Conservation (phyloP, 2,888 invertebrate genomes). For the Hypsopygia costalis region DNA sequence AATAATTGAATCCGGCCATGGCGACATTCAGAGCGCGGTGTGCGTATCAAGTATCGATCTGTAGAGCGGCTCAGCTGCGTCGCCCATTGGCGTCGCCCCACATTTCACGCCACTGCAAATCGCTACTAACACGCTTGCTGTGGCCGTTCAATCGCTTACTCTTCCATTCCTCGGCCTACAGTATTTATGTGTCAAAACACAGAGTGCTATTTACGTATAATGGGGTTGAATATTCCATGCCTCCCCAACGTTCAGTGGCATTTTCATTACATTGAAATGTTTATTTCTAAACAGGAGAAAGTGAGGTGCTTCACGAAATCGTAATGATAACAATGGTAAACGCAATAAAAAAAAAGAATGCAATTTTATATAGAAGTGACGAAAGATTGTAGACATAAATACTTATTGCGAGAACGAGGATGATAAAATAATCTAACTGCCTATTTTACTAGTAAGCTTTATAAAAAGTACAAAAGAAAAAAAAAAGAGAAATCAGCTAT, state of each 20-base stretch:
- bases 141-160: slow-evolving; percentile 28
- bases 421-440: no score
- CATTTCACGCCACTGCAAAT: slow-evolving; percentile 65
- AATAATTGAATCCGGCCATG: slow-evolving; percentile 56
- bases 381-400: no score
- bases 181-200: slow-evolving; percentile 40
- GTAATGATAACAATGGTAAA: no score
- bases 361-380: no score
- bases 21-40: slow-evolving; percentile 61
- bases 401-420: no score
- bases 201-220: not conserved
- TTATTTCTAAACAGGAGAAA: no score
- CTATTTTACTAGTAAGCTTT: no score
- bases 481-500: no score
- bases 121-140: slow-evolving; percentile 46
- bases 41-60: slow-evolving; percentile 75
- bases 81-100: slow-evolving; percentile 66
- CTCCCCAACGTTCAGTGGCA: not conserved
- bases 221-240: not conserved
- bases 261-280: not conserved
- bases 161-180: slow-evolving; percentile 24
- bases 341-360: no score
- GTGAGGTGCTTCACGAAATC: no score
- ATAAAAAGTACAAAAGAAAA: no score
- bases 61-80: slow-evolving; percentile 61